Conservation (phyloP, 2,113 vertebrate genomes). For the Microtus ochrogaster region DNA sequence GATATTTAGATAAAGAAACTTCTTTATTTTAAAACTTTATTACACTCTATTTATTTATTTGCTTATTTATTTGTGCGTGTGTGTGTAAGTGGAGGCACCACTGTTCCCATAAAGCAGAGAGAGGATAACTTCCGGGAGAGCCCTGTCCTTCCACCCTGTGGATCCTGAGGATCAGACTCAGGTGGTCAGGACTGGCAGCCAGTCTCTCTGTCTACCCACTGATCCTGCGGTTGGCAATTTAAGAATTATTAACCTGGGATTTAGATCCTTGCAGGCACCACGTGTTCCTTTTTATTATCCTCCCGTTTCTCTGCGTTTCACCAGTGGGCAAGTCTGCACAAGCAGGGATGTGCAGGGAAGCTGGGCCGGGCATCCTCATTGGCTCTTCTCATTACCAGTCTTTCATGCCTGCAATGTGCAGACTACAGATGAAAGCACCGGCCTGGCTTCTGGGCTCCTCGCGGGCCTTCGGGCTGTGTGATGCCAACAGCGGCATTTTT, state of each 20-base stretch:
- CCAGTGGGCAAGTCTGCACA: slow-evolving; percentile 1
- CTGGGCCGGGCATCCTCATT: not conserved
- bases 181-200: not conserved
- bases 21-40: not conserved
- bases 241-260: not conserved
- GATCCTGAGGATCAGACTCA: not conserved
- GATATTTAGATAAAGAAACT: slow-evolving; percentile 2
- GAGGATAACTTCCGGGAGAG: not conserved
- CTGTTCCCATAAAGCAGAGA: not conserved
- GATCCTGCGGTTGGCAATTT: not conserved
- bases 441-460: not conserved
- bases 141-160: not conserved
- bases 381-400: slow-evolving; percentile 10
- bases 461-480: not conserved
- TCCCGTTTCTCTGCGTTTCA: not conserved
- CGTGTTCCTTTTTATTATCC: slow-evolving; percentile 40
- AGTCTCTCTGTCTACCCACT: not conserved
- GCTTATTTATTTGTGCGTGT: not conserved
- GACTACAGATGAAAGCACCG: slow-evolving; percentile 27
- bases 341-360: slow-evolving; percentile 14
- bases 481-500: not conserved
- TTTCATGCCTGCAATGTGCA: slow-evolving; percentile 45
- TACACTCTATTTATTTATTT: not conserved
- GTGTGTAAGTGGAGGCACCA: not conserved
- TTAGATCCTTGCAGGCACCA: not conserved